Evolutionary conservation across 2,113 vertebrate genomes (phyloP).

Genomic region (Rousettus leschenaultii): DNA sequence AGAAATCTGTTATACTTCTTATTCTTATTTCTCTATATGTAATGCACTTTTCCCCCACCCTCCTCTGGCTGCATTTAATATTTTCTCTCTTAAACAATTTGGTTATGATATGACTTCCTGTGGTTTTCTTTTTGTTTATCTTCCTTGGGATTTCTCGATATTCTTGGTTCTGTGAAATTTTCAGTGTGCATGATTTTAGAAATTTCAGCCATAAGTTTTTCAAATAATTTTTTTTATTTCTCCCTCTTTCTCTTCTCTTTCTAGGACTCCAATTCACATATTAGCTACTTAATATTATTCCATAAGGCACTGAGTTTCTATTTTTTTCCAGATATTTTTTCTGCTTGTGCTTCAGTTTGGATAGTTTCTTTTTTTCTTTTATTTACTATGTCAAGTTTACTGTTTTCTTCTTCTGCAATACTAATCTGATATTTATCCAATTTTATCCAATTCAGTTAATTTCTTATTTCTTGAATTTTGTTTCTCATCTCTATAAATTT

Average conservation of each 20-base stretch:
- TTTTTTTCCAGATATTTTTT: neutral
- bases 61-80: neutral
- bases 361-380: neutral
- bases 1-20: neutral
- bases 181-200: neutral
- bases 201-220: neutral
- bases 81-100: constrained; percentile 15
- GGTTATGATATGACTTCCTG: neutral
- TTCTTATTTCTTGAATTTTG: neutral
- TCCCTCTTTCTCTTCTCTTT: neutral
- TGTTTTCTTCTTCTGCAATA: neutral
- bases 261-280: neutral
- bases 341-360: neutral
- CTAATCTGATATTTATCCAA: neutral
- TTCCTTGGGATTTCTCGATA: neutral
- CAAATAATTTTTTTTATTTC: constrained; percentile 35
- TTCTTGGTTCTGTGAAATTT: constrained; percentile 9
- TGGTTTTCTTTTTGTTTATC: neutral
- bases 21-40: neutral
- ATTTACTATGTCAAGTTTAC: neutral
- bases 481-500: neutral
- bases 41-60: neutral
- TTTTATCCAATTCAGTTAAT: neutral
- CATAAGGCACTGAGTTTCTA: neutral
- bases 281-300: neutral